A percentile compares a stretch with the other conserved stretches of the same genome.
These are phyloP conservation scores for Nomada fabriciana DNA, from an alignment of 2,888 invertebrate species.

Conservation along the genomic window DNA sequence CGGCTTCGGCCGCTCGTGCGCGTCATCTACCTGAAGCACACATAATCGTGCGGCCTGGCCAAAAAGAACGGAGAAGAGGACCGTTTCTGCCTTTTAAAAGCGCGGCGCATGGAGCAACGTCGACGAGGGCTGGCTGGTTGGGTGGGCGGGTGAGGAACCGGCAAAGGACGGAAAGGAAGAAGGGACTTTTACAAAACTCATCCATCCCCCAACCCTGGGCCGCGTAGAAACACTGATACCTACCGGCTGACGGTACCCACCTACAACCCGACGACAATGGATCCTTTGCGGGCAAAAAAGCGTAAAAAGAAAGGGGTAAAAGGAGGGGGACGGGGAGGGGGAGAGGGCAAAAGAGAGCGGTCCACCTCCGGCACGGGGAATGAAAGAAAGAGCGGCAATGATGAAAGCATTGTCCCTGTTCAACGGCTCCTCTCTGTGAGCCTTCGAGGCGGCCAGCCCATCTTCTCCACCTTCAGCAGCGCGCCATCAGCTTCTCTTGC, in stretches of 20 bases:
- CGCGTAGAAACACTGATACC: conserved; percentile 79
- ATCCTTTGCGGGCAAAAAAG: conserved; percentile 82
- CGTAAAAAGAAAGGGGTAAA: conserved; percentile 76
- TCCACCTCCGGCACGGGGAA: conserved; percentile 73
- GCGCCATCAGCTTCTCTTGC: conserved; percentile 27
- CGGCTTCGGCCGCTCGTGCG: conserved; percentile 47
- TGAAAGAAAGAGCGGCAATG: conserved; percentile 84
- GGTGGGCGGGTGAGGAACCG: conserved; percentile 40
- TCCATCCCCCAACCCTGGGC: conserved; percentile 70
- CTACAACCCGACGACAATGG: conserved; percentile 83
- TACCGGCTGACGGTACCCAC: conserved; percentile 77
- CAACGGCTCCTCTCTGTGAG: conserved; percentile 73
- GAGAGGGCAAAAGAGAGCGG: conserved; percentile 65
- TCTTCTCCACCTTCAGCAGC: conserved; percentile 61
- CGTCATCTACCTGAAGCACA: conserved; percentile 59
- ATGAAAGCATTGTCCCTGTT: conserved; percentile 84
- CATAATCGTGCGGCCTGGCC: conserved; percentile 59
- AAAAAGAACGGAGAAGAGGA: conserved; percentile 50
- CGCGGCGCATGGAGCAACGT: conserved; percentile 26
- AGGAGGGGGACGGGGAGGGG: conserved; percentile 44
- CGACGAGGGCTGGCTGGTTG: conserved; percentile 29
- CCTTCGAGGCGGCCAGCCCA: conserved; percentile 70
- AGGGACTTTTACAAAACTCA: conserved; percentile 75
- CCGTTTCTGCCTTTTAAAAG: conserved; percentile 69
- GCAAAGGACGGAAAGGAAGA: conserved; percentile 59